Conservation (phyloP, 2,797 vertebrate genomes). For the Acipenser ruthenus region DNA sequence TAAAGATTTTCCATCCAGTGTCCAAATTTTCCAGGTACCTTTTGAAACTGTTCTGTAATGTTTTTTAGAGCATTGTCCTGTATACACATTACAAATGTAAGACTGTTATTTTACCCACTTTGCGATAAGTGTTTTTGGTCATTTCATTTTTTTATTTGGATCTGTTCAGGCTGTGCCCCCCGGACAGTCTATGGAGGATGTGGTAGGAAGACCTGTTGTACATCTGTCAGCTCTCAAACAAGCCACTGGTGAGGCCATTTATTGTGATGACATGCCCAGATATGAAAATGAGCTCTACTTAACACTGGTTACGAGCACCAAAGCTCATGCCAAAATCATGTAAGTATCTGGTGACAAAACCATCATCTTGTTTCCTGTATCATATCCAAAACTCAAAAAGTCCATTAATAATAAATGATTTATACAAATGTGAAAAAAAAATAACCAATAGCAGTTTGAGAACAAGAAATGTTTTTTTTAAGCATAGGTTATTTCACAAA, state of each 20-base stretch:
- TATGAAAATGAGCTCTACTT: constrained; percentile 82
- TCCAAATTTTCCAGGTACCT: constrained; percentile 83
- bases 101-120: too few relatives aligned
- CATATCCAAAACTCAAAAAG: too few relatives aligned
- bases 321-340: constrained; percentile 70
- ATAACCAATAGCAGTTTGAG: too few relatives aligned
- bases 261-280: constrained; percentile 83
- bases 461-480: too few relatives aligned
- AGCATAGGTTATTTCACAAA: too few relatives aligned
- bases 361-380: too few relatives aligned
- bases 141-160: too few relatives aligned
- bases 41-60: too few relatives aligned
- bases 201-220: constrained; percentile 76
- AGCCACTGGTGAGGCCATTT: constrained; percentile 83
- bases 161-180: constrained; percentile 69
- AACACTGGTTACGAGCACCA: constrained; percentile 76
- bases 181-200: constrained; percentile 63
- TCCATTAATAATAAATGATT: too few relatives aligned
- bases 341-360: constrained; percentile 29
- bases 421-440: too few relatives aligned
- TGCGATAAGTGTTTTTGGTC: background rate
- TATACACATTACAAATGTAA: too few relatives aligned
- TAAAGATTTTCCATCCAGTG: constrained; percentile 60
- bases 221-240: constrained; percentile 82
- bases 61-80: too few relatives aligned